phyloP scores from a whole-genome alignment of 2,797 vertebrate genomes.

The Halcyon badia region DNA sequence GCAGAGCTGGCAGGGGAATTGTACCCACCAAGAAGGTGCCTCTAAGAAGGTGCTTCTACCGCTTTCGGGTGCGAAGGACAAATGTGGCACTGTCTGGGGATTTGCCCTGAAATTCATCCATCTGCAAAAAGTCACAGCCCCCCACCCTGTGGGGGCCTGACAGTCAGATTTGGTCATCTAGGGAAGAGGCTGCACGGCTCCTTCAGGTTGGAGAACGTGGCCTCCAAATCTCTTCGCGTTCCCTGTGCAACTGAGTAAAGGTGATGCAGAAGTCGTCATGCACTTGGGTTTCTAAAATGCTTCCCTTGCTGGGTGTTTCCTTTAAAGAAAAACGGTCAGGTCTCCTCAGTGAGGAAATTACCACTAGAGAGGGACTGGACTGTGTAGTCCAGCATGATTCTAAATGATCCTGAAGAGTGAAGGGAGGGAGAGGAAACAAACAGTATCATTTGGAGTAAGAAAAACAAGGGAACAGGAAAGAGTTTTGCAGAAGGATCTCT shows the following conservation, averaged over 20 bases:
- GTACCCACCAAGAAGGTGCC: background rate
- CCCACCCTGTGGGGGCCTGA: background rate
- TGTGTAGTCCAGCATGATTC: background rate
- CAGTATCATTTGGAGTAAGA: background rate
- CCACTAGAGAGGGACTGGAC: background rate
- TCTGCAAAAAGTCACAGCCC: background rate
- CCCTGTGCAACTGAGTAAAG: background rate
- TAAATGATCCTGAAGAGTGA: background rate
- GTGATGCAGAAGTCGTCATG: background rate
- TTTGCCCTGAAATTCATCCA: background rate
- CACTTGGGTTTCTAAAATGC: background rate
- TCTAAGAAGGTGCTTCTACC: background rate
- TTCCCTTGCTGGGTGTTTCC: background rate
- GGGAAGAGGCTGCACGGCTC: background rate
- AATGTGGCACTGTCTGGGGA: background rate
- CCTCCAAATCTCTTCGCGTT: background rate
- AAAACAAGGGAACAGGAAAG: background rate
- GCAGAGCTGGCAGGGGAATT: background rate
- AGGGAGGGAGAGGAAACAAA: background rate
- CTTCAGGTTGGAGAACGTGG: too few relatives aligned
- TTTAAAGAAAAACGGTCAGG: background rate
- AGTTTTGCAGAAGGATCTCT: background rate
- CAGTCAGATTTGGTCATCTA: background rate
- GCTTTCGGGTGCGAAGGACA: rapidly evolving
- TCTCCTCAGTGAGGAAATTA: background rate